Conservation (phyloP, 2,113 vertebrate genomes). For the Zapornia atra region DNA sequence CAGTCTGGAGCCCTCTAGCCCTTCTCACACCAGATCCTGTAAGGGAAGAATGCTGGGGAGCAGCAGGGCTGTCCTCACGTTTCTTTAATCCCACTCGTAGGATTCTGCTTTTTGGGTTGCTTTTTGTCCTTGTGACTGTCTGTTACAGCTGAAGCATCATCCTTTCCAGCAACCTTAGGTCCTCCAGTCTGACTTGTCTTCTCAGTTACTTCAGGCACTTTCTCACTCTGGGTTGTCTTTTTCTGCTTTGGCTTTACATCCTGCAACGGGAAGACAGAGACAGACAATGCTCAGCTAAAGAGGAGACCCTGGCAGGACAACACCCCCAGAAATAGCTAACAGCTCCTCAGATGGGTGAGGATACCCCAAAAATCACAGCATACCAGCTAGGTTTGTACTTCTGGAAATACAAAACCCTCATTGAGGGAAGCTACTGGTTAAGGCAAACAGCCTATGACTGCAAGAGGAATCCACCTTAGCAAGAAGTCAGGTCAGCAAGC, state of each 20-base stretch:
- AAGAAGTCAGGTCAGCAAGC: not conserved
- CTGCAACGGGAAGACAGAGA: not conserved
- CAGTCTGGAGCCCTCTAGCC: not conserved
- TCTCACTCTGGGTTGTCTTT: not conserved
- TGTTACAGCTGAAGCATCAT: not conserved
- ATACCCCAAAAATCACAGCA: not conserved
- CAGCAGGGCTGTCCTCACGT: conserved; percentile 37
- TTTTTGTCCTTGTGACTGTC: not conserved
- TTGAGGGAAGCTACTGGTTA: not conserved
- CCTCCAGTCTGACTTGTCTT: not conserved
- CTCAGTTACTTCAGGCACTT: accelerated
- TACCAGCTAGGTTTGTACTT: not conserved
- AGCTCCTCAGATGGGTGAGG: not conserved
- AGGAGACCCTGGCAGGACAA: not conserved
- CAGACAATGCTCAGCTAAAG: not conserved
- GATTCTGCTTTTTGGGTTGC: not conserved
- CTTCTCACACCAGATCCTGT: not conserved
- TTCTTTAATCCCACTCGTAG: not conserved
- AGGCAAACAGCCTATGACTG: accelerated
- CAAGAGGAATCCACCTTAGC: not conserved
- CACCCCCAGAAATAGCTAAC: not conserved
- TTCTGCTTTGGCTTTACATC: not conserved
- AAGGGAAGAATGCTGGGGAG: not conserved
- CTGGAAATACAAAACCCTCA: not conserved
- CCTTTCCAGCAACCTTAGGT: not conserved